Evolutionary conservation across 1,140 invertebrate genomes (phyloP).

Genomic region (Telenomus remus): DNA sequence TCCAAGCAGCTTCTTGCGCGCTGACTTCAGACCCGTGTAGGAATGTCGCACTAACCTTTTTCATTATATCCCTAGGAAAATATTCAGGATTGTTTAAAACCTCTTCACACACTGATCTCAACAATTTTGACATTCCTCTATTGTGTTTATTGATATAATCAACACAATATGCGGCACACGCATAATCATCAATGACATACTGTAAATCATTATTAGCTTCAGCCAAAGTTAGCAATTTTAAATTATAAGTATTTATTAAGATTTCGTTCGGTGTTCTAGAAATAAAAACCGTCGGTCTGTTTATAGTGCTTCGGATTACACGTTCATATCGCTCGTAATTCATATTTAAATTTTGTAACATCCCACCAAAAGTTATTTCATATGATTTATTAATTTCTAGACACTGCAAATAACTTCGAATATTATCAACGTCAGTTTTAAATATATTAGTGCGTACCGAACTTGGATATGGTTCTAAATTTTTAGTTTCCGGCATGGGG

Average conservation of each 20-base stretch:
- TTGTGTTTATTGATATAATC: conserved; percentile 69
- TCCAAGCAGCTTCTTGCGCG: conserved; percentile 2
- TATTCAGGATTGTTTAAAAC: conserved; percentile 2
- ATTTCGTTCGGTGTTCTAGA: conserved; percentile 15
- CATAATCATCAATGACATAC: conserved; percentile 52
- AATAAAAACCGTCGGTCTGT: conserved; percentile 19
- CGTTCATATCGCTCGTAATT: conserved; percentile 1
- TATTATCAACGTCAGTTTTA: conserved; percentile 3
- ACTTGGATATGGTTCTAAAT: conserved; percentile 20
- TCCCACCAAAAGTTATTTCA: neutral
- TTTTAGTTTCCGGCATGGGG: conserved; percentile 32
- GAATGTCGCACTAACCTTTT: conserved; percentile 5
- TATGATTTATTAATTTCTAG: neutral
- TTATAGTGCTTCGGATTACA: conserved; percentile 4
- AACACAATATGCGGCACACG: conserved; percentile 64
- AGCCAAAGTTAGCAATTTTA: conserved; percentile 17
- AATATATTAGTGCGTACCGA: neutral
- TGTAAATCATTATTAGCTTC: conserved; percentile 41
- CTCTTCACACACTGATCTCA: conserved; percentile 29
- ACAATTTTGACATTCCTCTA: conserved; percentile 64
- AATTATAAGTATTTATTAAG: conserved; percentile 34
- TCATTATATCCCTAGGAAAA: conserved; percentile 9
- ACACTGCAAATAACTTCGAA: conserved; percentile 4
- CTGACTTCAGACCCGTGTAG: conserved; percentile 11
- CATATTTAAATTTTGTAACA: conserved; percentile 13